phyloP scores from a whole-genome alignment of 2,113 vertebrate species.

The Lophotis ruficrista region DNA sequence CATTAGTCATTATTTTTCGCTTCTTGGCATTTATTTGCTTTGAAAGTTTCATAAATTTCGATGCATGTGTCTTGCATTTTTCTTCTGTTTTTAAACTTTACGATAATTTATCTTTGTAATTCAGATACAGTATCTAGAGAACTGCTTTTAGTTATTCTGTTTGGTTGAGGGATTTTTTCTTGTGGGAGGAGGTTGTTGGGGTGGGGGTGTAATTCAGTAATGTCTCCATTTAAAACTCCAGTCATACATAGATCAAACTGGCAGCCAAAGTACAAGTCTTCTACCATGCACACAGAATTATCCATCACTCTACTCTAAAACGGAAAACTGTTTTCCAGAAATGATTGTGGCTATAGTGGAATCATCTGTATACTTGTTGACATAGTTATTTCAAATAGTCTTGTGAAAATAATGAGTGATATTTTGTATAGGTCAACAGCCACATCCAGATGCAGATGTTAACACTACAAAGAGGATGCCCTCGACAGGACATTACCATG shows the following conservation, averaged over 20 bases:
- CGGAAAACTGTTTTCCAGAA: background rate
- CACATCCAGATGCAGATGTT: background rate
- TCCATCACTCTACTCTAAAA: background rate
- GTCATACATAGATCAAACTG: background rate
- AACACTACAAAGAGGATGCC: background rate
- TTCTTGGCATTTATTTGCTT: slow-evolving; percentile 3
- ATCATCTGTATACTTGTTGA: background rate
- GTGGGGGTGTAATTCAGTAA: background rate
- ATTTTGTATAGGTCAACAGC: background rate
- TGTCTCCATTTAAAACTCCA: background rate
- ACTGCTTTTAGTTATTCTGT: background rate
- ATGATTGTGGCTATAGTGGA: background rate
- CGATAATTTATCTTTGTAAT: background rate
- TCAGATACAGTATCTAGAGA: background rate
- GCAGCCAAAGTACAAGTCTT: background rate
- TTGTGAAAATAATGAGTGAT: background rate
- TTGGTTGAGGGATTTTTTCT: background rate
- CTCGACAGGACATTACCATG: background rate
- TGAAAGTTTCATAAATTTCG: background rate
- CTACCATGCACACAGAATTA: background rate
- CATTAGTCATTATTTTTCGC: background rate
- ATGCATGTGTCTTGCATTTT: background rate
- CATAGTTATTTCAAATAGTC: background rate
- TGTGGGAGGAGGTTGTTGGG: background rate
- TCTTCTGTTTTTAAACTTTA: background rate